These are phyloP conservation scores for Pterois miles DNA, from an alignment of 2,797 vertebrate species.

Conservation along the genomic window DNA sequence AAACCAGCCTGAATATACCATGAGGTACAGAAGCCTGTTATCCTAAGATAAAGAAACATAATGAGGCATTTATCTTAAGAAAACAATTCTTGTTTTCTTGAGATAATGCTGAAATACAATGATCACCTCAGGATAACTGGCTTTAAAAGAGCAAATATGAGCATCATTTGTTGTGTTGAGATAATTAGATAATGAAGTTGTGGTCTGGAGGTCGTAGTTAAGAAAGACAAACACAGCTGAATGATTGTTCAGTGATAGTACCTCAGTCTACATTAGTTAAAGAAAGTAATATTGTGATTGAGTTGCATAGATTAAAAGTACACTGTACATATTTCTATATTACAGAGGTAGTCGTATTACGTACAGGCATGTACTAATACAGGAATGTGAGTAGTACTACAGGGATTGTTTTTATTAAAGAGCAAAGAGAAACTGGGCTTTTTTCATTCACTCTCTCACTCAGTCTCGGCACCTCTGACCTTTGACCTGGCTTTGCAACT, in stretches of 20 bases:
- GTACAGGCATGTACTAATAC: neutral
- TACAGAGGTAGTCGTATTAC: no score
- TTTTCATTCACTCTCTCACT: neutral
- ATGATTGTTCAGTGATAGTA: no score
- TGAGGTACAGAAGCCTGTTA: neutral
- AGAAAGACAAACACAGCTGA: neutral
- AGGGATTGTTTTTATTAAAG: neutral
- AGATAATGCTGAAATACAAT: neutral
- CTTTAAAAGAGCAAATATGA: neutral
- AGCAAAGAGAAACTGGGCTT: neutral
- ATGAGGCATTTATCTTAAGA: slow-evolving; percentile 11
- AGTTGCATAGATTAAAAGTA: neutral
- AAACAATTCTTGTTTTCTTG: neutral
- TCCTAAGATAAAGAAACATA: slow-evolving; percentile 15
- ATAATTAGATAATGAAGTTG: neutral
- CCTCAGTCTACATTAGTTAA: neutral
- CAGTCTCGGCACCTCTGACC: neutral
- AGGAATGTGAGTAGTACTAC: neutral
- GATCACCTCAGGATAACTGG: neutral
- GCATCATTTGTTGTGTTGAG: neutral
- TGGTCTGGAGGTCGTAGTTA: neutral
- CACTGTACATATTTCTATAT: neutral
- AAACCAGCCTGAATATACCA: neutral
- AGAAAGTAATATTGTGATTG: neutral
- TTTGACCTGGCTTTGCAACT: neutral